Base-by-base conservation (phyloP, 2,888 invertebrate genomes). In the Erebia aethiops region DNA sequence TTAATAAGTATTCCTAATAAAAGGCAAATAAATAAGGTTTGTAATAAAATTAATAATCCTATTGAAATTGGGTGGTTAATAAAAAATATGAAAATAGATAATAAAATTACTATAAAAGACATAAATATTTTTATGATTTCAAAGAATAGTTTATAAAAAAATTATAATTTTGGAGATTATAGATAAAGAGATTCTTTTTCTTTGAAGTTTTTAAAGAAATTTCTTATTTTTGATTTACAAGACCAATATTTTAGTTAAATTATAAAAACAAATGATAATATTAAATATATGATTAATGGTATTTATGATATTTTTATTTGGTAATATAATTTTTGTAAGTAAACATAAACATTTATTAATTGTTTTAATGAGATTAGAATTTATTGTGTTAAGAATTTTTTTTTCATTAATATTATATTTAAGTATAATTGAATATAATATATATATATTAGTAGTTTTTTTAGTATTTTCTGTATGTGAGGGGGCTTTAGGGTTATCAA, bases 141-240 rank as follows among this genome's bases (percentile, higher is more conserved):
- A 95, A 93, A 91, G 92, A 92, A 88, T 95, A 95, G 94, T 95
- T 95, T 95, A 60, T n/a, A 88, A 76, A 88, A 95, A 89, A 95
- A 95, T 95, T 92, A 94, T 95, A 95, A 95, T 95, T 95, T 95
- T 95, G 95, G 95, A 94, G 93, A 95, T 95, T 95, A 95, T 94
- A 83, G 94, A 94, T 92, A 93, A 90, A 91, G 87, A 86, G 10
- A 70, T 81, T 87, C 88, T 93, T 95, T 94, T 94, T 92, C 90
- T 91, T 93, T 95, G 94, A 94, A 92, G 92, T 93, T 95, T 94
- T 94, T 92, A 94, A 95, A 94, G 86, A 87, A 81, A 73, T 67
- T 77, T 86, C 87, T 94, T 94, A 94, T 87, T 90, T 93, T 94
- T 95, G 94, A 80, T 94, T 95, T 95, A 95, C 95, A 95, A 95